A percentile compares a stretch with the other conserved stretches of the same genome.
These are phyloP conservation scores for Australoheros scitulus DNA, from an alignment of 2,113 vertebrate genomes.

Conservation along the genomic window DNA sequence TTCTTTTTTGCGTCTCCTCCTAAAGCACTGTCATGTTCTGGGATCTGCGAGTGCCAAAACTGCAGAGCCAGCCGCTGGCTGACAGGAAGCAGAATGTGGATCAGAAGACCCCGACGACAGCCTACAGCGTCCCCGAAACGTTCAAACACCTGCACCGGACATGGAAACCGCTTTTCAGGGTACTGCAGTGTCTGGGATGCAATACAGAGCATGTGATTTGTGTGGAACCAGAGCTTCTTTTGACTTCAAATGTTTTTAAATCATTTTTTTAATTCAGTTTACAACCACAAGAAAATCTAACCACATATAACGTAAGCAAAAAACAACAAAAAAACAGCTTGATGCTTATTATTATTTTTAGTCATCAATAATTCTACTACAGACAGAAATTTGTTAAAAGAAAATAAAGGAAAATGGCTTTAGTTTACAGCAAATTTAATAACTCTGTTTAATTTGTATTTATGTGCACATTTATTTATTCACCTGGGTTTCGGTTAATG, in stretches of 20 bases:
- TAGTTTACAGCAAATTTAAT: background rate
- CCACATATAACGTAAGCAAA: too few relatives aligned
- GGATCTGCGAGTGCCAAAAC: slow-evolving; percentile 82
- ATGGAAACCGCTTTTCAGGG: slow-evolving; percentile 90
- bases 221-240: background rate
- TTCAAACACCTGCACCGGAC: slow-evolving; percentile 84
- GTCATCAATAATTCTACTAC: background rate
- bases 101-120: slow-evolving; percentile 59
- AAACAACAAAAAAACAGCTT: background rate
- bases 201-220: background rate
- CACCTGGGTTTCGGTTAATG: background rate
- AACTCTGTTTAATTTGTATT: background rate
- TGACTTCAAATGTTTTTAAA: background rate
- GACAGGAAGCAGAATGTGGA: slow-evolving; percentile 73
- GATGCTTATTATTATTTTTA: background rate
- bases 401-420: background rate
- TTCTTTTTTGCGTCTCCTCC: background rate
- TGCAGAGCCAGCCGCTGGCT: background rate
- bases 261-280: background rate
- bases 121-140: slow-evolving; percentile 71
- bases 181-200: slow-evolving; percentile 50
- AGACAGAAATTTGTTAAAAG: background rate
- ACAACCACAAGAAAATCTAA: background rate
- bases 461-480: background rate
- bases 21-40: slow-evolving; percentile 88